Conservation (phyloP, 37 sponge, comb jelly and placozoan species). For the Oscarella lobularis region DNA sequence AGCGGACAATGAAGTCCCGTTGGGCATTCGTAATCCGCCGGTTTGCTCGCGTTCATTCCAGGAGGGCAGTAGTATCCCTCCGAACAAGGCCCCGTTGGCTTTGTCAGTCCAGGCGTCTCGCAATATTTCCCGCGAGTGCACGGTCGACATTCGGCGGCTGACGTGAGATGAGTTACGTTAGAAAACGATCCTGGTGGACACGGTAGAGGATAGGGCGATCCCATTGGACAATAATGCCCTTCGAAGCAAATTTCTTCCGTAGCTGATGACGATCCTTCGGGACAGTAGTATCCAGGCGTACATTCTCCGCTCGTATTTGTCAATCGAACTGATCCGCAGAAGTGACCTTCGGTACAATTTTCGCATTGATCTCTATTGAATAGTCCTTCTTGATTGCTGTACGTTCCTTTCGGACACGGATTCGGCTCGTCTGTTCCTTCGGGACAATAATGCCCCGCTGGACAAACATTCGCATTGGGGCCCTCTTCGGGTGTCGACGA, state of each 20-base stretch:
- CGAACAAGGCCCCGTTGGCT: conserved; percentile 20
- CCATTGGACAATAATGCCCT: conserved; percentile 22
- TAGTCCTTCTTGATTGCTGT: conserved; percentile 3
- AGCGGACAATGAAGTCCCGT: conserved; percentile 15
- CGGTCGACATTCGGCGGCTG: neutral
- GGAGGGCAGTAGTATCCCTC: conserved; percentile 14
- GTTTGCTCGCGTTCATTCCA: neutral
- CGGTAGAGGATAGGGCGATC: conserved; percentile 3
- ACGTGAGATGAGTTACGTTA: neutral
- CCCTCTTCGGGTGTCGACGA: conserved; percentile 5
- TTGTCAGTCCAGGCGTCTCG: neutral
- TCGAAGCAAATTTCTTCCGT: conserved; percentile 8
- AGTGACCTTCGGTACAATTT: conserved; percentile 15
- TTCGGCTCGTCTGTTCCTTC: neutral
- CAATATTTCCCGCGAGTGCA: conserved; percentile 7
- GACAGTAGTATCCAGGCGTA: conserved; percentile 23
- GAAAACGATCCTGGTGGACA: conserved; percentile 11
- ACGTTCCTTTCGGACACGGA: conserved; percentile 7
- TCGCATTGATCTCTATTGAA: neutral
- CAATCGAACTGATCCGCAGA: neutral
- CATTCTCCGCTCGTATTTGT: conserved; percentile 5
- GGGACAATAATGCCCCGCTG: conserved; percentile 6
- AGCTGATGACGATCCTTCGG: conserved; percentile 8
- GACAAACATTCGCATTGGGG: neutral
- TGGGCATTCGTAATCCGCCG: conserved; percentile 13